Conservation (phyloP, 1,140 invertebrate genomes). For the Papilio aristodemus region DNA sequence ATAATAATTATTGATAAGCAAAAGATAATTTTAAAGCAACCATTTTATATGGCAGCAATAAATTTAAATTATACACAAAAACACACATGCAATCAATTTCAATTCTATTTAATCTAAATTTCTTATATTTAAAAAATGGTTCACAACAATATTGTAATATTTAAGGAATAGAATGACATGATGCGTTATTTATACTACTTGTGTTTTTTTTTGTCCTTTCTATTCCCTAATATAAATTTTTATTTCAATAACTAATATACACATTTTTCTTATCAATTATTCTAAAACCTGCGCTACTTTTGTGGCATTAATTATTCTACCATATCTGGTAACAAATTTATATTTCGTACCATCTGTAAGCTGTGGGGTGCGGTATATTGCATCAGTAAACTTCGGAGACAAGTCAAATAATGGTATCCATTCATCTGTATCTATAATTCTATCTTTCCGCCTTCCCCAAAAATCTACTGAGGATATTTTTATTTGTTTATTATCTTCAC, state of each 20-base stretch:
- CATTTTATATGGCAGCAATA: slow-evolving; percentile 58
- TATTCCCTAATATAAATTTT: slow-evolving; percentile 31
- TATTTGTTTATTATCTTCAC: slow-evolving; percentile 72
- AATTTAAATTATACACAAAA: slow-evolving; percentile 44
- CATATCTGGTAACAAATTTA: slow-evolving; percentile 67
- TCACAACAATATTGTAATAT: slow-evolving; percentile 57
- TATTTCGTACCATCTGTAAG: slow-evolving; percentile 65
- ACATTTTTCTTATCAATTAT: slow-evolving; percentile 40
- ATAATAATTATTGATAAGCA: slow-evolving; percentile 58
- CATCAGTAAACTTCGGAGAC: slow-evolving; percentile 52
- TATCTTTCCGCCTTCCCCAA: slow-evolving; percentile 81
- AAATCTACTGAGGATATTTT: slow-evolving; percentile 81
- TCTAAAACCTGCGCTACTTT: slow-evolving; percentile 69
- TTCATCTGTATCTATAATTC: slow-evolving; percentile 66
- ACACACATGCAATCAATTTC: slow-evolving; percentile 51
- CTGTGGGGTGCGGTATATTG: slow-evolving; percentile 62
- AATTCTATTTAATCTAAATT: slow-evolving; percentile 54
- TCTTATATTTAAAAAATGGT: slow-evolving; percentile 54
- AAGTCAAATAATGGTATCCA: slow-evolving; percentile 77
- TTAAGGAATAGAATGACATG: slow-evolving; percentile 64
- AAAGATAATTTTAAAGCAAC: slow-evolving; percentile 42
- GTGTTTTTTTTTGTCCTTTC: slow-evolving; percentile 38
- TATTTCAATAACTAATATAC: slow-evolving; percentile 18
- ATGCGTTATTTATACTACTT: slow-evolving; percentile 41
- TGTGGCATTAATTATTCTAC: slow-evolving; percentile 56